Evolutionary conservation across 2,888 invertebrate genomes (phyloP).

Genomic region (Cistogaster globosa): DNA sequence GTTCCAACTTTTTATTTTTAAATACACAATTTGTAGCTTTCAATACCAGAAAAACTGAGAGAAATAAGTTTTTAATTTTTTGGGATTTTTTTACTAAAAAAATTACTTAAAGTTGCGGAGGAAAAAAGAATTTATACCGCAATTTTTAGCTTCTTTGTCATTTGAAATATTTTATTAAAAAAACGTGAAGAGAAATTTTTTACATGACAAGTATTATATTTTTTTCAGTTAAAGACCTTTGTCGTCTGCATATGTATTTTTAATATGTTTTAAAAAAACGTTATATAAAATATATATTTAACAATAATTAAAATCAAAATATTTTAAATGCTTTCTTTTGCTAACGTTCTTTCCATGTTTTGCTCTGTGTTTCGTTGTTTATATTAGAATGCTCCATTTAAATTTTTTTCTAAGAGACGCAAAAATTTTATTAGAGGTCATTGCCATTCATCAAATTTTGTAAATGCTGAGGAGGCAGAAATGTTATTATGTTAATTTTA

Average conservation of each 20-base stretch:
- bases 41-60: background rate
- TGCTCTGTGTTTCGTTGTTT: conserved; percentile 2
- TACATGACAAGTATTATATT: too few species aligned
- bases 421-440: conserved; percentile 55
- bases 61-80: background rate
- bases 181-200: too few species aligned
- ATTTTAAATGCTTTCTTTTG: background rate
- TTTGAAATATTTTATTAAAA: too few species aligned
- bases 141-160: too few species aligned
- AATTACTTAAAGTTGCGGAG: too few species aligned
- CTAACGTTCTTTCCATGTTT: background rate
- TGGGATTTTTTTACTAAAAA: conserved; percentile 36
- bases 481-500: conserved; percentile 28
- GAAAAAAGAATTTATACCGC: too few species aligned
- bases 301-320: too few species aligned
- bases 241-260: too few species aligned
- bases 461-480: conserved; percentile 4
- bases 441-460: conserved; percentile 46
- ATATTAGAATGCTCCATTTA: conserved; percentile 43
- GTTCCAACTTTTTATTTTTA: conserved; percentile 37
- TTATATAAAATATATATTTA: too few species aligned
- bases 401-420: conserved; percentile 15
- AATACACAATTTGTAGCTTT: background rate
- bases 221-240: too few species aligned
- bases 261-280: too few species aligned